phyloP scores from a whole-genome alignment of 1,140 invertebrate genomes.

The Tribolium madens region DNA sequence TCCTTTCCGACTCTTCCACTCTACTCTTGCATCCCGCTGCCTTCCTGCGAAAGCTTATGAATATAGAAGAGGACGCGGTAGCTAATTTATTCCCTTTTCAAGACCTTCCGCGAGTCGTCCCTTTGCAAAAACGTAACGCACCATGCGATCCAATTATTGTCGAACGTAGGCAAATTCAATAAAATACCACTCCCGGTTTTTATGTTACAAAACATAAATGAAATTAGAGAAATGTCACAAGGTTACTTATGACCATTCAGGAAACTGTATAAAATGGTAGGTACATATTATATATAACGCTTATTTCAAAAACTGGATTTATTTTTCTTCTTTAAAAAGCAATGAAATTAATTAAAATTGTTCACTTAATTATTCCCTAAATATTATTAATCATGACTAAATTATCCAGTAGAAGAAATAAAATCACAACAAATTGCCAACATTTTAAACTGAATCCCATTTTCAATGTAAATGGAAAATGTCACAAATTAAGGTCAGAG shows the following conservation, averaged over 20 bases:
- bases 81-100: conserved; percentile 33
- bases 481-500: not conserved
- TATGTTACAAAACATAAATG: not conserved
- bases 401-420: no score
- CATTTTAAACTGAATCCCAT: not conserved
- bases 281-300: no score
- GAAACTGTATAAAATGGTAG: no score
- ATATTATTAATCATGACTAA: no score
- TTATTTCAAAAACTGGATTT: no score
- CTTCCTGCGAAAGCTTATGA: not conserved
- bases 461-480: not conserved
- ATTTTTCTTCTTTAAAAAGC: no score
- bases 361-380: no score
- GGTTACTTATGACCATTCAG: not conserved
- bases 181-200: conserved; percentile 21
- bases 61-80: not conserved
- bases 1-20: not conserved
- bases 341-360: no score
- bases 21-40: not conserved
- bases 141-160: conserved; percentile 2
- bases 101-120: not conserved
- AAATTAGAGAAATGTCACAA: not conserved
- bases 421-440: not conserved
- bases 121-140: not conserved
- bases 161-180: conserved; percentile 15